Conservation (phyloP, 2,888 invertebrate genomes). For the Cremastinae sp. region DNA sequence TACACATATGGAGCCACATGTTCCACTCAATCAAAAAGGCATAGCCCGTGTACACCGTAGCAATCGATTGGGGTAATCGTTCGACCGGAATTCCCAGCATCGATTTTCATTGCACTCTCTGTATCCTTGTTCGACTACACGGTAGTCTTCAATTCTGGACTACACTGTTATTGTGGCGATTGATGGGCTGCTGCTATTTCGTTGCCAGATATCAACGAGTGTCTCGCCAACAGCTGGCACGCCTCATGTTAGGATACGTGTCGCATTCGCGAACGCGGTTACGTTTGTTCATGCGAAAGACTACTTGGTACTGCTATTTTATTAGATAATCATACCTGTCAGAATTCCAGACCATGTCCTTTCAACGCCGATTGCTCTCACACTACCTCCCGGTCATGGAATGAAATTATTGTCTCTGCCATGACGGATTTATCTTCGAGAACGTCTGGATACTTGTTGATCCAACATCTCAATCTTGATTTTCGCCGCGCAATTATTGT, state of each 20-base stretch:
- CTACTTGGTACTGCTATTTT: conserved; percentile 82
- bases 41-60: conserved; percentile 27
- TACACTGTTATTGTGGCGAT: conserved; percentile 27
- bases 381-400: conserved; percentile 83
- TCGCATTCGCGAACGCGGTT: conserved; percentile 83
- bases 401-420: conserved; percentile 78
- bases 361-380: conserved; percentile 83
- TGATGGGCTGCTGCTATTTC: conserved; percentile 36
- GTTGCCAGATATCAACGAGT: conserved; percentile 83
- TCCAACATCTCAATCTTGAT: conserved; percentile 70
- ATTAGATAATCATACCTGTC: conserved; percentile 83
- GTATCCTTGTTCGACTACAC: conserved; percentile 1
- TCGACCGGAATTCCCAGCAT: conserved; percentile 39
- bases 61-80: conserved; percentile 47
- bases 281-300: conserved; percentile 83
- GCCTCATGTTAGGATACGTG: conserved; percentile 86
- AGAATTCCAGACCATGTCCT: conserved; percentile 82
- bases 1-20: conserved; percentile 28
- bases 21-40: conserved; percentile 43
- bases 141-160: too few relatives aligned
- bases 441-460: conserved; percentile 79
- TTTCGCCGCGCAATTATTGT: neutral
- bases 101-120: conserved; percentile 56
- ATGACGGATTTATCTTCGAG: conserved; percentile 77
- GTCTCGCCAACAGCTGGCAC: conserved; percentile 83